Evolutionary conservation across 2,888 invertebrate genomes (phyloP), one percentile per base, ranked within the genome.

Genomic region (Epinotia nisella): DNA sequence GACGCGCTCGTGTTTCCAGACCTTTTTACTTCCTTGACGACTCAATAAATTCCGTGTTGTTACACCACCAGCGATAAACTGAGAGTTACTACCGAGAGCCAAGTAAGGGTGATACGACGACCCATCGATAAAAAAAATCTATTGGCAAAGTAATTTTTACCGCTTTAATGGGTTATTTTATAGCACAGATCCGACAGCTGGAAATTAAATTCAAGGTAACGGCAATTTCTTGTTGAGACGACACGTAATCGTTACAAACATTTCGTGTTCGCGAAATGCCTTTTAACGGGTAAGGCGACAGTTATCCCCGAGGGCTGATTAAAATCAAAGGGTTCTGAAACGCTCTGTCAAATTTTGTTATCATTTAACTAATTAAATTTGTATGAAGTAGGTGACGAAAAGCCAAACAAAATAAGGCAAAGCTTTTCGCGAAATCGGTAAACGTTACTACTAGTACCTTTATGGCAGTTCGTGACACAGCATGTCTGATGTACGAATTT

Each of bases 51-150:
- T 83, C 76, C 62, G 75, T 77, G 78, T 79, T 79, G 79, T 81
- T 83, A 80, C 78, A 82, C 82, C 82, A 78, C 70, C 74, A 77
- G 79, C 81, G 78, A 83, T 86, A 84, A 85, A 85, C 80, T 69
- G 70, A 73, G 76, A 80, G 78, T 83, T 84, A 84, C 81, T 72
- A 80, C 77, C 71, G 74, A 78, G 51, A 68, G 24, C 72, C 72
- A 73, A 68, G 62, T 68, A 56, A 72, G 82, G 81, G 77, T 77
- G 78, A 77, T 78, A 81, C 75, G 75, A 76, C 81, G 82, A 77
- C 76, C 81, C 76, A 74, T 67, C 82, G 77, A 81, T 82, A 83
- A 86, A 85, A 86, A 85, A 86, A 85, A 77, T 79, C 81, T 80
- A 83, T 84, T 83, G 78, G 67, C 71, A 76, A 75, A 79, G 81